A percentile compares a stretch with the other conserved stretches of the same genome.
These are phyloP conservation scores for Trinorchestia longiramus DNA, from an alignment of 1,140 invertebrate genomes.

Conservation along the genomic window DNA sequence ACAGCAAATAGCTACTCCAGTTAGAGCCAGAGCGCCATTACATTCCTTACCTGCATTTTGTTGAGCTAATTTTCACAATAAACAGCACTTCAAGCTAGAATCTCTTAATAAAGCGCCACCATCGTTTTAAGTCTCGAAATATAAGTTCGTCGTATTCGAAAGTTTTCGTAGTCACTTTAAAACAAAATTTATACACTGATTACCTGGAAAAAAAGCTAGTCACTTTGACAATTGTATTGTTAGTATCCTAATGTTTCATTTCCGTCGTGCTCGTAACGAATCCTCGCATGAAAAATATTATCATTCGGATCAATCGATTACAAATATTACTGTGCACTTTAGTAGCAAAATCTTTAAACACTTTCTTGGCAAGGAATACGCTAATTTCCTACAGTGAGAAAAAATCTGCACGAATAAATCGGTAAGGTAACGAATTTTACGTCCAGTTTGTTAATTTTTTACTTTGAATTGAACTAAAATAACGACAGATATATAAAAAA, in stretches of 20 bases:
- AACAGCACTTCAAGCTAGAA: not conserved
- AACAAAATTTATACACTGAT: not conserved
- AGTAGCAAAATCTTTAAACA: not conserved
- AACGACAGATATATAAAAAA: not conserved
- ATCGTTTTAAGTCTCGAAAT: not conserved
- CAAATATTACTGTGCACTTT: not conserved
- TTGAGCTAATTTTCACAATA: not conserved
- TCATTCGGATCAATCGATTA: not conserved
- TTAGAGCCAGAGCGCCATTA: not conserved
- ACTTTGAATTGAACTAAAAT: not conserved
- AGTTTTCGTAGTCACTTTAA: not conserved
- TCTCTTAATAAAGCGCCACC: not conserved
- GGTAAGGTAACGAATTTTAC: too few species aligned
- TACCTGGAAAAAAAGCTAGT: not conserved
- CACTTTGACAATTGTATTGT: not conserved
- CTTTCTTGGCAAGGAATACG: not conserved
- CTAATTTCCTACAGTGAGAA: not conserved
- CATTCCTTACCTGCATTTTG: not conserved
- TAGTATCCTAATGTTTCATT: not conserved
- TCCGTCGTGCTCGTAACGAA: not conserved
- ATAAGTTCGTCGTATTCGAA: not conserved
- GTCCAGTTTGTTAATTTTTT: not conserved
- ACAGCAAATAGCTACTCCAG: not conserved
- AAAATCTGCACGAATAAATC: too few species aligned
- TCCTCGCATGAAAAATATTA: not conserved